A percentile compares a stretch with the other conserved stretches of the same genome.
These are phyloP conservation scores for Ceraclea dissimilis DNA, from an alignment of 2,888 invertebrate genomes.

Conservation along the genomic window DNA sequence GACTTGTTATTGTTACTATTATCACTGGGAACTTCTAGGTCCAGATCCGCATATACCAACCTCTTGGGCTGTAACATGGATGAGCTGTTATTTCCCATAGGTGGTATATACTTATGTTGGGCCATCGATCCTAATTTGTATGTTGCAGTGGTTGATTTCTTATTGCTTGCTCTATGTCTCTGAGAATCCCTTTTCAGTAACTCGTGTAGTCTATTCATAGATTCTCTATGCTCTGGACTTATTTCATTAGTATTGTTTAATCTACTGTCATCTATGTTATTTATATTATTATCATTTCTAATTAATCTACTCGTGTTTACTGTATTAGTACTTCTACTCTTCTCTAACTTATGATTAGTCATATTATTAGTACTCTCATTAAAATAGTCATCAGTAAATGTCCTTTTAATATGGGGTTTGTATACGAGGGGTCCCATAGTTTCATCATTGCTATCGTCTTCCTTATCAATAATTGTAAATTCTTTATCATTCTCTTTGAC, in stretches of 20 bases:
- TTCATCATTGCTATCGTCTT: constrained; percentile 9
- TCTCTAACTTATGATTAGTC: constrained; percentile 10
- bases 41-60: constrained; percentile 48
- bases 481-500: constrained; percentile 33
- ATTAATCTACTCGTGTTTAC: constrained; percentile 1
- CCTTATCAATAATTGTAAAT: neutral
- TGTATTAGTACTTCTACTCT: neutral
- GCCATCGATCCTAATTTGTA: constrained; percentile 22
- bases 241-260: constrained; percentile 7
- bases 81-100: constrained; percentile 26
- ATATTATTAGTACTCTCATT: constrained; percentile 11
- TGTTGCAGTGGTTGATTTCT: constrained; percentile 14
- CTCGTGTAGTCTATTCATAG: constrained; percentile 22
- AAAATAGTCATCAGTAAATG: constrained; percentile 36
- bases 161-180: constrained; percentile 5
- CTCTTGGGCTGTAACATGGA: constrained; percentile 38
- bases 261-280: neutral
- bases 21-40: constrained; percentile 49
- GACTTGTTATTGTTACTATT: constrained; percentile 49
- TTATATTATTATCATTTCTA: constrained; percentile 1
- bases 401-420: constrained; percentile 36
- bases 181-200: constrained; percentile 18
- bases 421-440: constrained; percentile 46
- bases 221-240: constrained; percentile 22
- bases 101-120: constrained; percentile 21